A percentile compares a stretch with the other conserved stretches of the same genome.
phyloP scores from a whole-genome alignment of 1,140 invertebrate species.

The Drosophila nigromelanica region DNA sequence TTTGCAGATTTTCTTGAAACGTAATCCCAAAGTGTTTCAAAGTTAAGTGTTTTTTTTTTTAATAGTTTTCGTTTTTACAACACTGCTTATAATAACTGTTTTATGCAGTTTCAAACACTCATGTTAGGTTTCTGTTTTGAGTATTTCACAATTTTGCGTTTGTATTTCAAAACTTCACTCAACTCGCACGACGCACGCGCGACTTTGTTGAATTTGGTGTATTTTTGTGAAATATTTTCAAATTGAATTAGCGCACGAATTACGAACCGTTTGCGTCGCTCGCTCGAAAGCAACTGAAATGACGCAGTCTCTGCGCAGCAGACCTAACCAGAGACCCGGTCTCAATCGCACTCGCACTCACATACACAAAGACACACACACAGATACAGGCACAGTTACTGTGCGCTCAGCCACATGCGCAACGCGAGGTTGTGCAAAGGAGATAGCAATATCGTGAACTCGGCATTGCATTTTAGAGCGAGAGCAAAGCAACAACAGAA shows the following conservation, averaged over 20 bases:
- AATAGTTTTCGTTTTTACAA: neutral
- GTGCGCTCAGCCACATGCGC: slow-evolving; percentile 25
- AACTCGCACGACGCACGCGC: slow-evolving; percentile 73
- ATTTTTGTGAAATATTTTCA: slow-evolving; percentile 17
- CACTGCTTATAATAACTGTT: slow-evolving; percentile 31
- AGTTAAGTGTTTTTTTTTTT: neutral
- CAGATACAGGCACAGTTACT: neutral
- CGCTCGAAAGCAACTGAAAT: slow-evolving; percentile 69
- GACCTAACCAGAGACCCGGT: slow-evolving; percentile 28
- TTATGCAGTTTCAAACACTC: slow-evolving; percentile 47
- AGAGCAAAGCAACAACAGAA: slow-evolving; percentile 41
- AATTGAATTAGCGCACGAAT: slow-evolving; percentile 19
- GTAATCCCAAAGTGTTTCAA: slow-evolving; percentile 72
- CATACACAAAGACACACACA: slow-evolving; percentile 12
- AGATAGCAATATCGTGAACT: slow-evolving; percentile 13
- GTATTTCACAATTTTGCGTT: slow-evolving; percentile 49
- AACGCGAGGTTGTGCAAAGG: slow-evolving; percentile 34
- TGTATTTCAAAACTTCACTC: slow-evolving; percentile 66
- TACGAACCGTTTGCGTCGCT: slow-evolving; percentile 68
- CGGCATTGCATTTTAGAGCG: slow-evolving; percentile 53
- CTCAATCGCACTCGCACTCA: slow-evolving; percentile 20
- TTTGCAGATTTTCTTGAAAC: slow-evolving; percentile 57
- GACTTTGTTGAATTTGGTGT: slow-evolving; percentile 29
- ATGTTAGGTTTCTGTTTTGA: slow-evolving; percentile 24
- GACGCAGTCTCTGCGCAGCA: slow-evolving; percentile 38